Evolutionary conservation across 2,888 invertebrate species (phyloP), one percentile per base, ranked within the genome.

Genomic region (Drosophila pseudotalamancana): DNA sequence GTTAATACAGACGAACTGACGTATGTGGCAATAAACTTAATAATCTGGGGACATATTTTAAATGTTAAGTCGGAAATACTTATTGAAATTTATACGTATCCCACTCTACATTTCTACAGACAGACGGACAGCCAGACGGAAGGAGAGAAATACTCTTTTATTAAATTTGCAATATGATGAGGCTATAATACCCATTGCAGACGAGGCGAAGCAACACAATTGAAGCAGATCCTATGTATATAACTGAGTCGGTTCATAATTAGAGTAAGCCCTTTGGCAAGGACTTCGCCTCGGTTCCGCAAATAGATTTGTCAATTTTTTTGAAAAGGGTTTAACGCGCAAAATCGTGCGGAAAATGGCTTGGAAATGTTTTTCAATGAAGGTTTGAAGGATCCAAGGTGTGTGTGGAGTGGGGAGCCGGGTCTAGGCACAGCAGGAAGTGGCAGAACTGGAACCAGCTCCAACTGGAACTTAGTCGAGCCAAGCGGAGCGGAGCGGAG

Each of bases 291-390:
- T 12, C 11, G 9, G 25, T 25, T 4, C 34, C 31, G n/a, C 29
- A 12, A 23, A 71, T 64, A 72, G 51, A 62, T 66, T 64, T 72
- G 66, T 67, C 61, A 72, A 63, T 63, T 50, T 56, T 3, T 56
- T 69, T 71, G 77, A 67, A 67, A 72, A 59, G 67, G 65, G 67
- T 64, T 64, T 59, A 56, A 29, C 51, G 59, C 54, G 39, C 54
- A 76, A 78, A 84, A 84, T 81, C 78, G 76, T 80, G 84, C 81
- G 69, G 53, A 77, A 80, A 81, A 83, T 76, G 55, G 35, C 72
- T 42, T 34, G 42, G 43, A 60, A 72, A 72, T 72, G 53, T 46
- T 46, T 42, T 54, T 32, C 19, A 18, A 19, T 35, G 27, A 25
- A 55, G 42, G 16, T 14, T 42, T 56, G n/a, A n/a, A n/a, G n/a